Evolutionary conservation across 1,140 invertebrate genomes (phyloP).

Genomic region (Zaprionus lachaisei): DNA sequence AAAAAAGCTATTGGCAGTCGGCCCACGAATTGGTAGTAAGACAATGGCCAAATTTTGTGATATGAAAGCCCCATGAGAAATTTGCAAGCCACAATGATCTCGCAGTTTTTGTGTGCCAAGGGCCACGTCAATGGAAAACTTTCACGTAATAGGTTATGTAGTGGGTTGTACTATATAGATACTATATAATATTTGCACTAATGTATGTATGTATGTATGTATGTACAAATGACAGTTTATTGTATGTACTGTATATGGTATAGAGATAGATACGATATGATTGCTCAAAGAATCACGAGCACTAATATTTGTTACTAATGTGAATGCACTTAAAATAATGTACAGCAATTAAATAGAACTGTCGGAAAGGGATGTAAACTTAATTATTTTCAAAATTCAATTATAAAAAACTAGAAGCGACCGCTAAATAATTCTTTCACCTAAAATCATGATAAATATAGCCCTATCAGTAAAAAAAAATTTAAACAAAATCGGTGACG

Average conservation of each 20-base stretch:
- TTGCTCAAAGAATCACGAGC: not conserved
- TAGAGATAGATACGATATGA: not conserved
- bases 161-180: not conserved
- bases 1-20: constrained; percentile 27
- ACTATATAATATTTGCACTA: not conserved
- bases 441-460: too few species aligned
- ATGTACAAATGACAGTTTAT: constrained; percentile 1
- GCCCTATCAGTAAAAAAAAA: too few species aligned
- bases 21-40: constrained; percentile 3
- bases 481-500: too few species aligned
- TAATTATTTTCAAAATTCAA: too few species aligned
- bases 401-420: too few species aligned
- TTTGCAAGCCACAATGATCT: constrained; percentile 47
- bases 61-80: constrained; percentile 16
- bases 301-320: not conserved
- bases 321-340: not conserved
- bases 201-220: not conserved
- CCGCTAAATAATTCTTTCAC: too few species aligned
- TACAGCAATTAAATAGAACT: not conserved
- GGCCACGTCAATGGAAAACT: constrained; percentile 47
- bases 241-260: not conserved
- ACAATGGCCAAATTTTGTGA: constrained; percentile 34
- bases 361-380: too few species aligned
- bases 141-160: constrained; percentile 30
- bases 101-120: constrained; percentile 37